Evolutionary conservation across 1,140 invertebrate genomes (phyloP).

Genomic region (Notospermus geniculatus): DNA sequence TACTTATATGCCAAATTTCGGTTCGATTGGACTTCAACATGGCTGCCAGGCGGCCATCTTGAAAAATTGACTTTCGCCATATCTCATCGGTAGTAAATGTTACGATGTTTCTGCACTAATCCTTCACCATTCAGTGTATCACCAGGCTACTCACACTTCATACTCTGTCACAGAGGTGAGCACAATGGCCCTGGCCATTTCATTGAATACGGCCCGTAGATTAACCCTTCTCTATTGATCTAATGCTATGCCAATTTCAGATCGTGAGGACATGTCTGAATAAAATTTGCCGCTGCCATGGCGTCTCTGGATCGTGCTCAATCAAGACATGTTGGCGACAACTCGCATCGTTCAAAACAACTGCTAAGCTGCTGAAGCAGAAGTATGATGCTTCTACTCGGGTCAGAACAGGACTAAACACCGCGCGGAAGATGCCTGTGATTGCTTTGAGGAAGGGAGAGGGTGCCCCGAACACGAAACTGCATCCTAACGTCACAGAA

Average conservation of each 20-base stretch:
- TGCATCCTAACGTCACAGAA: conserved; percentile 69
- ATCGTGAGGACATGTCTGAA: conserved; percentile 41
- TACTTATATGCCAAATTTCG: no score
- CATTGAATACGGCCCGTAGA: no score
- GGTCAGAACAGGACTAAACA: conserved; percentile 56
- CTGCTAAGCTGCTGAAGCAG: conserved; percentile 76
- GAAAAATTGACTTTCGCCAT: no score
- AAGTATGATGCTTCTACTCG: conserved; percentile 80
- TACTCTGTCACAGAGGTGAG: no score
- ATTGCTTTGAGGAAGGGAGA: conserved; percentile 10
- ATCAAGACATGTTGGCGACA: conserved; percentile 94
- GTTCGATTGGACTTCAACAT: no score
- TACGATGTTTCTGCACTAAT: no score
- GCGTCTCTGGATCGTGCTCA: conserved; percentile 92
- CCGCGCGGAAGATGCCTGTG: conserved; percentile 27
- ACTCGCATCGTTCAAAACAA: conserved; percentile 76
- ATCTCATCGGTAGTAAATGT: no score
- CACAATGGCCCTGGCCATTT: no score
- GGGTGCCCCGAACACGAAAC: conserved; percentile 5
- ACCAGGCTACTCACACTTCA: no score
- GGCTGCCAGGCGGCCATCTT: no score
- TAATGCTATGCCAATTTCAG: conserved; percentile 32
- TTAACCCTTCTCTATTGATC: no score
- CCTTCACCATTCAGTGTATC: no score
- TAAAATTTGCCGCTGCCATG: conserved; percentile 84